phyloP scores from a whole-genome alignment of 2,797 vertebrate genomes.

The Macropodus opercularis region DNA sequence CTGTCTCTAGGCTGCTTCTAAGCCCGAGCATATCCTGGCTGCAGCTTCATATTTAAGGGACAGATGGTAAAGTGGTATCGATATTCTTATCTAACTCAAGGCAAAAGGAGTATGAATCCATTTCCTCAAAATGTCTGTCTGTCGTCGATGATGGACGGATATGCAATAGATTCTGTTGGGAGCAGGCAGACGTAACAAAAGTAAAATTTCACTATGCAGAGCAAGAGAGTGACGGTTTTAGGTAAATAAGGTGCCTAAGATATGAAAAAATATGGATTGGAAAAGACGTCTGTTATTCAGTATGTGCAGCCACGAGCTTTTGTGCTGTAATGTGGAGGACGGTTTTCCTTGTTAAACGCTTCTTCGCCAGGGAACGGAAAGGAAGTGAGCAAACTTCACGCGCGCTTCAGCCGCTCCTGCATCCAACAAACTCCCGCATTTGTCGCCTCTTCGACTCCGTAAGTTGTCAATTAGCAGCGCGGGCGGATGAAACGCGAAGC shows the following conservation, averaged over 20 bases:
- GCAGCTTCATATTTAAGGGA: not conserved
- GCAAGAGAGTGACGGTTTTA: not conserved
- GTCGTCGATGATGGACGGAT: too few relatives aligned
- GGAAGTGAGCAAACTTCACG: conserved; percentile 1
- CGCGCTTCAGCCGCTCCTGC: not conserved
- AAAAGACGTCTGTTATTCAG: not conserved
- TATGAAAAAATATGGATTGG: not conserved
- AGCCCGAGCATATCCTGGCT: not conserved
- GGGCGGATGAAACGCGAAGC: conserved; percentile 29
- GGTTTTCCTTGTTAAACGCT: not conserved
- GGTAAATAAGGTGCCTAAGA: not conserved
- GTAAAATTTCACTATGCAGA: not conserved
- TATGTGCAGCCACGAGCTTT: too few relatives aligned
- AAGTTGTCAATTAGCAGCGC: conserved; percentile 49
- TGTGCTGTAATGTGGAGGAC: not conserved
- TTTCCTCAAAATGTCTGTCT: not conserved
- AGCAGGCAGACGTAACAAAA: not conserved
- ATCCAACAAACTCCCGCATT: conserved; percentile 4
- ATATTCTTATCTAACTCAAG: not conserved
- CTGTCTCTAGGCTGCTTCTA: not conserved
- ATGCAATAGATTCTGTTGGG: too few relatives aligned
- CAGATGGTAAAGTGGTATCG: not conserved
- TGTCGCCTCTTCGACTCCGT: conserved; percentile 26
- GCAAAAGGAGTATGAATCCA: not conserved
- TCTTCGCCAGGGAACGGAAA: not conserved